Evolutionary conservation across 2,113 vertebrate genomes (phyloP).

Genomic region (Malurus melanocephalus): DNA sequence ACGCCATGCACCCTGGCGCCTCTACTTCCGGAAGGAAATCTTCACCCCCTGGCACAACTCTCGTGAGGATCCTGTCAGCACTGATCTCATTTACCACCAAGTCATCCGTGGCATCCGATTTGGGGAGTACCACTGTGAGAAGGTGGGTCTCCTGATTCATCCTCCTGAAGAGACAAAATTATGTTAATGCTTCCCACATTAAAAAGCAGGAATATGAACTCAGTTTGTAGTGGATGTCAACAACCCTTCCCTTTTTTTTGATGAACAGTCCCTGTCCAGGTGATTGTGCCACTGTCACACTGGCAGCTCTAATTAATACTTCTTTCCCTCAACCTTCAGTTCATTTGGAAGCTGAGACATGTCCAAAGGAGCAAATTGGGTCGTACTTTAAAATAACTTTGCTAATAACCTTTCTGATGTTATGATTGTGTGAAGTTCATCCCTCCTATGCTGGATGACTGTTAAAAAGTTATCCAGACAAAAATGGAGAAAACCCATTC

Average conservation of each 20-base stretch:
- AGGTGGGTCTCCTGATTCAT: slow-evolving; percentile 66
- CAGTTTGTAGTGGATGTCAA: background rate
- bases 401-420: background rate
- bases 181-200: background rate
- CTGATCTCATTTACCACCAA: slow-evolving; percentile 91
- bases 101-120: slow-evolving; percentile 83
- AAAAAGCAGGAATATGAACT: background rate
- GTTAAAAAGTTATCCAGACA: background rate
- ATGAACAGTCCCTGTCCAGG: background rate
- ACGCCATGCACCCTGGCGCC: slow-evolving; percentile 87
- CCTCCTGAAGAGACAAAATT: background rate
- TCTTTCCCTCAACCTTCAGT: background rate
- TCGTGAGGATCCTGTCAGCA: slow-evolving; percentile 82
- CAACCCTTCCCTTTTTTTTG: background rate
- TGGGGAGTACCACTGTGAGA: slow-evolving; percentile 87
- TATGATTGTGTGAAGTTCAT: background rate
- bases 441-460: background rate
- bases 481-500: background rate
- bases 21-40: slow-evolving; percentile 93
- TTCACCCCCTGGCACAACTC: slow-evolving; percentile 94
- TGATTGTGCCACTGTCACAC: background rate
- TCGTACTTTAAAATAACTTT: background rate
- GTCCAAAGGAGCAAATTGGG: background rate
- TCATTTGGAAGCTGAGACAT: background rate
- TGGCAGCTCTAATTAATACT: background rate